Evolutionary conservation across 2,888 invertebrate genomes (phyloP).

Genomic region (Acronicta aceris): DNA sequence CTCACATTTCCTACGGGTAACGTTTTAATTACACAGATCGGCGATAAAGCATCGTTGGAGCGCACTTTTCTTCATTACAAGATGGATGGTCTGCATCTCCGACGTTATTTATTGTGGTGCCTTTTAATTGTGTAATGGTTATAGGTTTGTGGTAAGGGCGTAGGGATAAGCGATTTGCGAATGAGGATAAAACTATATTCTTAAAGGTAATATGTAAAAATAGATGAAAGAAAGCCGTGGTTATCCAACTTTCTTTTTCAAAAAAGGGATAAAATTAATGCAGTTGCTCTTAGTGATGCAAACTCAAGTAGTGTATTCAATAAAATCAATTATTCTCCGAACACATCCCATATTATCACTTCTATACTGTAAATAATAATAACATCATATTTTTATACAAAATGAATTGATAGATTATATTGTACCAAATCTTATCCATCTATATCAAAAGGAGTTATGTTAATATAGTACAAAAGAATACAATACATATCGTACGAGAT

Average conservation of each 20-base stretch:
- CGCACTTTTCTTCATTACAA: slow-evolving; percentile 89
- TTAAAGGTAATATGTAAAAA: neutral
- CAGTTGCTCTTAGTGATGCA: too few relatives aligned
- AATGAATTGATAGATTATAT: neutral
- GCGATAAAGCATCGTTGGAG: slow-evolving; percentile 86
- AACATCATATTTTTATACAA: neutral
- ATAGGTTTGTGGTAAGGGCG: slow-evolving; percentile 42
- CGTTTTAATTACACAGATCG: slow-evolving; percentile 90
- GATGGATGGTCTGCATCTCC: slow-evolving; percentile 80
- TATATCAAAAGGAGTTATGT: neutral
- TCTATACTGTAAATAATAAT: neutral
- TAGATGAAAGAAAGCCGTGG: neutral
- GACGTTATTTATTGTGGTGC: slow-evolving; percentile 75
- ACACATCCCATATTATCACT: too few relatives aligned
- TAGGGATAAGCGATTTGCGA: slow-evolving; percentile 26
- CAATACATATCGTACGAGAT: slow-evolving; percentile 1
- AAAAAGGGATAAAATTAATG: too few relatives aligned
- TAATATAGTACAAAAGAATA: neutral
- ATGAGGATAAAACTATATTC: slow-evolving; percentile 10
- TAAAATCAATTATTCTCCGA: neutral
- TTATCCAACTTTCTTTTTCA: neutral
- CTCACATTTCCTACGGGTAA: slow-evolving; percentile 88
- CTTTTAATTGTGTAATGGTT: slow-evolving; percentile 71
- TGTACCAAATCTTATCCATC: neutral
- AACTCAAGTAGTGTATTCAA: neutral